These are phyloP conservation scores for Sitta europaea DNA, from an alignment of 2,113 vertebrate genomes.

Conservation along the genomic window DNA sequence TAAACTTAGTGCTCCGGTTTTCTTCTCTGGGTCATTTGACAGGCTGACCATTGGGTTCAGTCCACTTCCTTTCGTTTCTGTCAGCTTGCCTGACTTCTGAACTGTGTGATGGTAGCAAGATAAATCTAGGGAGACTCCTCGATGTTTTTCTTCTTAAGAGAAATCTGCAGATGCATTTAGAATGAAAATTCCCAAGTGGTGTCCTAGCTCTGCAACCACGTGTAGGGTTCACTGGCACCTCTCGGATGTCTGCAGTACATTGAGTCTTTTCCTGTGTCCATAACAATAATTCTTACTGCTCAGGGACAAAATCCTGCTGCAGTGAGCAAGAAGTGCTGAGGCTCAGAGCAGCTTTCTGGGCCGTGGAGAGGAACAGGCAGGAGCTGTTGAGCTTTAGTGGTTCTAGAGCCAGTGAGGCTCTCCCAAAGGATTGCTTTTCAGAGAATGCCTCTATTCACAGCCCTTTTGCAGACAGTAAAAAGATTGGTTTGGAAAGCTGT, in stretches of 20 bases:
- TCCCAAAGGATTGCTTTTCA: neutral
- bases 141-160: neutral
- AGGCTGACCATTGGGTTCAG: neutral
- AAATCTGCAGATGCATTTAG: neutral
- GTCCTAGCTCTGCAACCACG: neutral
- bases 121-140: neutral
- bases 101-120: neutral
- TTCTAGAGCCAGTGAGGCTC: neutral
- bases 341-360: neutral
- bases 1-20: neutral
- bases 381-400: neutral
- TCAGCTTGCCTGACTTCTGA: neutral
- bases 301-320: neutral
- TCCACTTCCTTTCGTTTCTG: neutral
- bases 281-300: neutral
- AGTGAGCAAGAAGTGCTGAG: neutral
- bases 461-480: neutral
- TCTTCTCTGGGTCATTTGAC: neutral
- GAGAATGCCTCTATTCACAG: neutral
- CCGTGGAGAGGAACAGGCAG: neutral
- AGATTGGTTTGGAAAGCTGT: neutral
- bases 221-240: neutral
- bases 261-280: neutral
- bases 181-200: neutral
- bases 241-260: rapidly evolving